phyloP scores from a whole-genome alignment of 2,113 vertebrate genomes.

The Tragelaphus imberbis region DNA sequence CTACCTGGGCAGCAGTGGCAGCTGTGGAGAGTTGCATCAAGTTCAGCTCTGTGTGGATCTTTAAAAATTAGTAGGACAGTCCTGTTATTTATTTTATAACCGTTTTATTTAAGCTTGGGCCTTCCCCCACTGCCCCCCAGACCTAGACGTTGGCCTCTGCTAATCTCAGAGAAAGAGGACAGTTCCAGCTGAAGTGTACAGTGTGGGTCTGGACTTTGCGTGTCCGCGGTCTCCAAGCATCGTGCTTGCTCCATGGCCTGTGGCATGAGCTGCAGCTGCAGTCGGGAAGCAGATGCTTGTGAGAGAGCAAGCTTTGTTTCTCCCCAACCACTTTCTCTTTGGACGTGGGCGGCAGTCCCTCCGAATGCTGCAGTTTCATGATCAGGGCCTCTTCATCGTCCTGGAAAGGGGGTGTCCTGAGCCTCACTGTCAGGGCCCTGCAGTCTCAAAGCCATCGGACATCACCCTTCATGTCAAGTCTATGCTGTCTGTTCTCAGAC shows the following conservation, averaged over 20 bases:
- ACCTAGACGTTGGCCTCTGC: background rate
- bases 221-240: background rate
- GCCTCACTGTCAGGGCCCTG: background rate
- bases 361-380: background rate
- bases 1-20: rapidly evolving
- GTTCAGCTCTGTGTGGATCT: background rate
- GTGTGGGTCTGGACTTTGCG: background rate
- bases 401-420: background rate
- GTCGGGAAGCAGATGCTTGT: background rate
- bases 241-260: background rate
- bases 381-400: background rate
- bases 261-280: background rate
- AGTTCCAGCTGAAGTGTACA: background rate
- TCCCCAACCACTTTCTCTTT: background rate
- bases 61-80: background rate
- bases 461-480: background rate
- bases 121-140: background rate
- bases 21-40: background rate
- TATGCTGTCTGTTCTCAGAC: background rate
- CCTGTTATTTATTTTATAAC: background rate
- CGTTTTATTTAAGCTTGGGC: background rate
- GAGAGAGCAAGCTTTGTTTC: background rate
- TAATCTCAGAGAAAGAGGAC: background rate
- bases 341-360: background rate
- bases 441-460: background rate